A percentile compares a stretch with the other conserved stretches of the same genome.
Evolutionary conservation across 1,140 invertebrate species (phyloP).

Genomic region (Triops cancriformis): DNA sequence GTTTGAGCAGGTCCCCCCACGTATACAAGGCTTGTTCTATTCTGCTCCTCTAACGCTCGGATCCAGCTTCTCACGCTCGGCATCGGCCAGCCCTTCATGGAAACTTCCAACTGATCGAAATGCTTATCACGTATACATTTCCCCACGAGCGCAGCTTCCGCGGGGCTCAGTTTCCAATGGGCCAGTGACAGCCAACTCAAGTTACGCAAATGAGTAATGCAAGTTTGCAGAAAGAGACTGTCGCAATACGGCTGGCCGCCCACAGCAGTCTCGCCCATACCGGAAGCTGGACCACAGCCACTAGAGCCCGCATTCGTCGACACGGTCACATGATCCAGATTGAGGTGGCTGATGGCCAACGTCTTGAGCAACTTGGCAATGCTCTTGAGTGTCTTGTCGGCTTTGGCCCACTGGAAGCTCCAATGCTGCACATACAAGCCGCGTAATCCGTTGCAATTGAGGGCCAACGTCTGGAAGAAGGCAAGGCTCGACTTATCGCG

Average conservation of each 20-base stretch:
- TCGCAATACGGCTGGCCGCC: background rate
- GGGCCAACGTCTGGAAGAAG: conserved; percentile 41
- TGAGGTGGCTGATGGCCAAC: conserved; percentile 19
- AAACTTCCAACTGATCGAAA: conserved; percentile 18
- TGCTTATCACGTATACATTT: conserved; percentile 25
- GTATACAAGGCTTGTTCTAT: background rate
- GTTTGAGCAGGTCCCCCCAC: conserved; percentile 4
- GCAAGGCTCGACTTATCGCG: conserved; percentile 42
- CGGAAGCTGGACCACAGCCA: background rate
- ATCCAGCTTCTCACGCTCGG: conserved; percentile 15
- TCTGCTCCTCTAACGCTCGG: conserved; percentile 20
- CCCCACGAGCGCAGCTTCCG: conserved; percentile 21
- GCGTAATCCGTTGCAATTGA: conserved; percentile 32
- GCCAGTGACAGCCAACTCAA: conserved; percentile 14
- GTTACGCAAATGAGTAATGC: conserved; percentile 21
- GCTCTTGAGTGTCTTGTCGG: conserved; percentile 25
- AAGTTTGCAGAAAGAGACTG: background rate
- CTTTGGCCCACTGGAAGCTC: conserved; percentile 26
- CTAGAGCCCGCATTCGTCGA: background rate
- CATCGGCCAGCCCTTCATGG: conserved; percentile 16
- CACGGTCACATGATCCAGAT: conserved; percentile 18
- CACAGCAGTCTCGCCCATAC: background rate
- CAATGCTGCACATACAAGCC: conserved; percentile 23
- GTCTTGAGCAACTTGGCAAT: conserved; percentile 21
- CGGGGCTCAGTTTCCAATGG: conserved; percentile 18